Percentiles rank a stretch among this genome's conserved stretches.
Conservation (phyloP, 2,797 vertebrate genomes). For the Xenops minutus region DNA sequence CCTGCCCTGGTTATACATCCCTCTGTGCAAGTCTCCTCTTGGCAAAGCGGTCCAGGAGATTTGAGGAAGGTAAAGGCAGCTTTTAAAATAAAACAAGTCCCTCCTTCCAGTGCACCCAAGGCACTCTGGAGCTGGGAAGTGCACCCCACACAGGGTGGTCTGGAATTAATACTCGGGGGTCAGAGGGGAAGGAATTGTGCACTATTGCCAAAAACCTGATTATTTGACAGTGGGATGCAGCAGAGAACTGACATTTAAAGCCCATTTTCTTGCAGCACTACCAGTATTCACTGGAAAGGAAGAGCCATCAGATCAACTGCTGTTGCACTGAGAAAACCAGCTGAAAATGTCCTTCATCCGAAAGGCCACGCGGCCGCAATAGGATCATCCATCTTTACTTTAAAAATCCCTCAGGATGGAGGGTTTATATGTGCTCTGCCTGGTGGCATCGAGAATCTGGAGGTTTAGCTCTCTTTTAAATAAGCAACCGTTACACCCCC, state of each 20-base stretch:
- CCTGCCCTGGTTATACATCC: not conserved
- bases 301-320: conserved; percentile 43
- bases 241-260: conserved; percentile 58
- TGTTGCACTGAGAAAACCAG: conserved; percentile 42
- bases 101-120: not conserved
- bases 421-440: conserved; percentile 44
- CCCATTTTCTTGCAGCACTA: conserved; percentile 53
- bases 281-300: conserved; percentile 28
- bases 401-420: conserved; percentile 46
- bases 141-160: not conserved
- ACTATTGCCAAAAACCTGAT: conserved; percentile 9
- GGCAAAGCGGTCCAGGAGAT: not conserved
- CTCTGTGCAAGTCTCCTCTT: not conserved
- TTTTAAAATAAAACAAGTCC: not conserved
- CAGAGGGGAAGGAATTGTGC: conserved; percentile 21
- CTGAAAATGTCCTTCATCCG: conserved; percentile 56
- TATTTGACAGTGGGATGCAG: conserved; percentile 28
- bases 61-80: conserved; percentile 3
- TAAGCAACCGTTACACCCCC: conserved; percentile 38
- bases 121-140: not conserved
- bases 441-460: conserved; percentile 33
- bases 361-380: conserved; percentile 27
- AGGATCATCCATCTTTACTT: conserved; percentile 59
- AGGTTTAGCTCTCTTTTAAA: conserved; percentile 48
- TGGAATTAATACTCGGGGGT: conserved; percentile 35